Conservation (phyloP, 2,797 vertebrate genomes). For the Sarcophilus harrisii region DNA sequence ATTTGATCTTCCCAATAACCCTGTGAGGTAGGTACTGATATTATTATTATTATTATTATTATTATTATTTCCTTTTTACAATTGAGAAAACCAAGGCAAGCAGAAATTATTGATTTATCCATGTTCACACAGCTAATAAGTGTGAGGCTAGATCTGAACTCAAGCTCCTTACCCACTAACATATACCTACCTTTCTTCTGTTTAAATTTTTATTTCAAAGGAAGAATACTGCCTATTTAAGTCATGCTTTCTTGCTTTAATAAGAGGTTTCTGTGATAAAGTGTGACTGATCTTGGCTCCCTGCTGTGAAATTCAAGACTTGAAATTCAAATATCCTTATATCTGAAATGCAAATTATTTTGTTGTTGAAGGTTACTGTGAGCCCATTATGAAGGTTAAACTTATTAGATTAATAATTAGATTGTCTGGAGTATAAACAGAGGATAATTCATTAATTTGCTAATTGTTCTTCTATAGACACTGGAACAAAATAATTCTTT, state of each 20-base stretch:
- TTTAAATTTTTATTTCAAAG: background rate
- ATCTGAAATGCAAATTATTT: constrained; percentile 23
- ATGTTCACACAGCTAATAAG: background rate
- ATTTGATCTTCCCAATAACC: background rate
- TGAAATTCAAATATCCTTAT: constrained; percentile 31
- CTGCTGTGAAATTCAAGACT: background rate
- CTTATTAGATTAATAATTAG: constrained; percentile 11
- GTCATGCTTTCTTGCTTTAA: constrained; percentile 19
- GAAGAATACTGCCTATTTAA: background rate
- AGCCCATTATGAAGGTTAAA: constrained; percentile 20
- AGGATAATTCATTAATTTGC: background rate
- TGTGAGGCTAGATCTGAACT: background rate
- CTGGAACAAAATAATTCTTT: background rate
- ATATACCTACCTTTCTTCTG: background rate
- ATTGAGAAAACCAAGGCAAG: background rate
- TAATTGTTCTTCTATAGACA: constrained; percentile 27
- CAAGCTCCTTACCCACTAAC: background rate
- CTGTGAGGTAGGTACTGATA: background rate
- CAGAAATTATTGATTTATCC: background rate
- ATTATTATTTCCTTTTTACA: background rate
- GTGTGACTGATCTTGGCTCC: constrained; percentile 23
- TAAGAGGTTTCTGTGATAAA: constrained; percentile 8
- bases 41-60: background rate
- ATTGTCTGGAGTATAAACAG: constrained; percentile 7
- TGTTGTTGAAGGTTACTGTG: constrained; percentile 6